These are phyloP conservation scores for Hydropotes inermis DNA, from an alignment of 2,113 vertebrate species.

Conservation along the genomic window DNA sequence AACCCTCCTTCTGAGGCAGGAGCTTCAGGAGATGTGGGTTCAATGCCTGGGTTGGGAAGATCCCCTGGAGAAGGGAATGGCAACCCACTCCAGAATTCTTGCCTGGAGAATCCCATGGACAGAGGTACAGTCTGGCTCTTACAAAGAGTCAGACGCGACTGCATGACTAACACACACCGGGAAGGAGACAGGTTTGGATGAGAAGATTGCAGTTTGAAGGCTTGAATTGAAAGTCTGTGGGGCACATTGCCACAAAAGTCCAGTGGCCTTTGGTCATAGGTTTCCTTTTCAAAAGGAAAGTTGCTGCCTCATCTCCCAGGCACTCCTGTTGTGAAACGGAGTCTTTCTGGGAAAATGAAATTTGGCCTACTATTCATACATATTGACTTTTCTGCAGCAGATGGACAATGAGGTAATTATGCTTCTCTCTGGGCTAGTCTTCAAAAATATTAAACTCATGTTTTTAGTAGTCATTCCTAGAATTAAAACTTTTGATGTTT, in stretches of 20 bases:
- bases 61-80: neutral
- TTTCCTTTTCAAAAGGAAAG: neutral
- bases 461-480: neutral
- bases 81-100: neutral
- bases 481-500: neutral
- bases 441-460: constrained; percentile 15
- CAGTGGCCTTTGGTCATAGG: neutral
- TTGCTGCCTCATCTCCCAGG: neutral
- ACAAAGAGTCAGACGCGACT: neutral
- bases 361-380: neutral
- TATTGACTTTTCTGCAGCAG: neutral
- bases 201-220: neutral
- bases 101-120: neutral
- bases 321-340: neutral
- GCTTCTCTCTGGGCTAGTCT: neutral
- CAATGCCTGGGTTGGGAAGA: neutral
- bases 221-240: neutral
- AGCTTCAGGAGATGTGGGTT: neutral
- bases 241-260: neutral
- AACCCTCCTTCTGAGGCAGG: neutral
- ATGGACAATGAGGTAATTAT: neutral
- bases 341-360: neutral
- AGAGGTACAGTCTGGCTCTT: neutral
- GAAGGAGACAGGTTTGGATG: neutral
- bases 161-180: neutral